Evolutionary conservation across 1,140 invertebrate genomes (phyloP), one percentile per base, ranked within the genome.

Genomic region (Ephestia elutella): DNA sequence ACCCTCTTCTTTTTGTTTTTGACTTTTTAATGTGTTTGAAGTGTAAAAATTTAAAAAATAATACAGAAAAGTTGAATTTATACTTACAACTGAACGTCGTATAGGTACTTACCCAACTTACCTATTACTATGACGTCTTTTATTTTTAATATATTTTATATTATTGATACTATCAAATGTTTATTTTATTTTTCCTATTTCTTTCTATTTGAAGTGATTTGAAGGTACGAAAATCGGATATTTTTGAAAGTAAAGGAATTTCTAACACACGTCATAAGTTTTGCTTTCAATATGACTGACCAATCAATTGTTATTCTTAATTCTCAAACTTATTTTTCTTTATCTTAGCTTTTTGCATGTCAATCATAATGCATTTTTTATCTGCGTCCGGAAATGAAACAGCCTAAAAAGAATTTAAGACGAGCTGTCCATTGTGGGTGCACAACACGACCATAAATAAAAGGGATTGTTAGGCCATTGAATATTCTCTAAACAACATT

Each of bases 401-500:
- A 77, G 75, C 73, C 80, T 74, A 74, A 77, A 75, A 73, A 70
- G 62, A 66, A 71, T 72, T 64, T 72, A 71, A 66, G 66, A 63
- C 69, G 66, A 60, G 62, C 49, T 63, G 38, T 56, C 49, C 62
- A 72, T 80, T 83, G 77, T 82, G 72, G 73, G 71, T 75, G 67
- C 69, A 76, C 76, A 79, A 80, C 71, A 79, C 38, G 62, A 62
- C 66, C 79, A 82, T 87, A 87, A 85, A 87, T 86, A 84, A 87
- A 75, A 66, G 68, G 71, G 73, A 78, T 80, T 83, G 82, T 85
- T 80, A 49, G 69, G 19, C 68, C 59, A 71, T 82, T 80, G 71
- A 82, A 82, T 77, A 78, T 82, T 77, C 71, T 60, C 78, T 81
- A 84, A 86, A 87, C 75, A 82, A 79, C 81, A 87, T 87, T 84